Evolutionary conservation across 2,888 invertebrate species (phyloP).

Genomic region (Globia sparganii): DNA sequence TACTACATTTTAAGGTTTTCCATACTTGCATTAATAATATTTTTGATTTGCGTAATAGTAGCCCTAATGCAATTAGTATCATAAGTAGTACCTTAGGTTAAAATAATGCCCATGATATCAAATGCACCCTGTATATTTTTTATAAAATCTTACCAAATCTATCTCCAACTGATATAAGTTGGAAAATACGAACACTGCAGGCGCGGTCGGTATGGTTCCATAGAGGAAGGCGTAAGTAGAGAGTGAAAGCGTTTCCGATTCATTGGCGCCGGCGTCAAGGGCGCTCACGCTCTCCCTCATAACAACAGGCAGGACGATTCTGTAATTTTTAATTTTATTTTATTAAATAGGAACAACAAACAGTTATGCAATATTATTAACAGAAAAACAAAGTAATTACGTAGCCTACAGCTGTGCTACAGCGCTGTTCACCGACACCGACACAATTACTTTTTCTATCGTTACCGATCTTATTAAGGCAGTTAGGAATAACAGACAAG

Average conservation of each 20-base stretch:
- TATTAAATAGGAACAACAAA: neutral
- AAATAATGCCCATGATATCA: too few relatives aligned
- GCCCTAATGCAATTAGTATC: too few relatives aligned
- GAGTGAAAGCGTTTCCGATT: slow-evolving; percentile 94
- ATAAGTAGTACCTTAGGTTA: too few relatives aligned
- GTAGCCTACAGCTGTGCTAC: neutral
- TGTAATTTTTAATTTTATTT: slow-evolving; percentile 73
- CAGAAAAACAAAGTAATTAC: neutral
- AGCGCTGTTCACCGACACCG: neutral
- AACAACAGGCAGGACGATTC: slow-evolving; percentile 95
- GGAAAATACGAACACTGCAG: slow-evolving; percentile 98
- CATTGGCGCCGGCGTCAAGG: slow-evolving; percentile 92
- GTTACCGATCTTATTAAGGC: too few relatives aligned
- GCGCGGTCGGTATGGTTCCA: slow-evolving; percentile 98
- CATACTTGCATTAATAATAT: too few relatives aligned
- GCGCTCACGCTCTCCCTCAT: slow-evolving; percentile 96
- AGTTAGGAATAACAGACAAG: neutral
- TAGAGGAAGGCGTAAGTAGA: slow-evolving; percentile 98
- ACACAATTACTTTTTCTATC: too few relatives aligned
- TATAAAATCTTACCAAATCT: slow-evolving; percentile 92
- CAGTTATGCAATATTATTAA: neutral
- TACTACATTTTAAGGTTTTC: too few relatives aligned
- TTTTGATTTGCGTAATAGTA: too few relatives aligned
- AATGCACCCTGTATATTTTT: too few relatives aligned
- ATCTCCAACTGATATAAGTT: slow-evolving; percentile 96